Evolutionary conservation across 2,797 vertebrate species (phyloP), one percentile per base, ranked within the genome.

Genomic region (Lacerta bilineata): DNA sequence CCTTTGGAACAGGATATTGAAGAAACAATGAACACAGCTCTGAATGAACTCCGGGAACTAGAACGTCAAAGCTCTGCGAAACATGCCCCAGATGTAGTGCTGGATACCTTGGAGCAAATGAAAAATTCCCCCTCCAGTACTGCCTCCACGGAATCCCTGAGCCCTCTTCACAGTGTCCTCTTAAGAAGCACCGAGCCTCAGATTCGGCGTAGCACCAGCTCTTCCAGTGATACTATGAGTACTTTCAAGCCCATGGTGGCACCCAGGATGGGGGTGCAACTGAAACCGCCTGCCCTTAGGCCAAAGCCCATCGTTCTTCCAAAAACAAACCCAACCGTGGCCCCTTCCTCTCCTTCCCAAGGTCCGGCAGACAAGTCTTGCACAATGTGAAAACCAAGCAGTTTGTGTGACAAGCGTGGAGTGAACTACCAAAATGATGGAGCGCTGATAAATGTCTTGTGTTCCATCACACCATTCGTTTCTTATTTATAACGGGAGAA

Each of bases 11-110:
- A 99, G 99, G 99, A 99, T 96, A 99, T 99, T 68, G 99, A 99
- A 91, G 98, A 99, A 95, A 99, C 99, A 0, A 99, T 99, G 99
- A 99, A 99, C 97, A 98, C 98, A 0, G 99, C 99, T 9, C 96
- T 99, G 95, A 99, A 99, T 0, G 99, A 99, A 96, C 97, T 99
- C 74, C 98, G 98, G 0, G 99, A 99, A 96, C 97, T 99, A 92
- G 99, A 99, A 95, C 96, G 98, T 69, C 99, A 99, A 96, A 99
- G 98, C 93, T 98, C 99, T 0, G 98, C 98, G 1, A 99, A 99
- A 93, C 99, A 99, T 0, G 98, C 99, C 69, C 99, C 99, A 0
- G 99, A 99, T 1, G 98, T 99, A n/a, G 99, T 99, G 95, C 95
- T 99, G 97, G 99, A 99, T 96, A 99, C 99, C 85, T 95, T 99